Evolutionary conservation across 2,888 invertebrate species (phyloP).

Genomic region (Arctia plantaginis): DNA sequence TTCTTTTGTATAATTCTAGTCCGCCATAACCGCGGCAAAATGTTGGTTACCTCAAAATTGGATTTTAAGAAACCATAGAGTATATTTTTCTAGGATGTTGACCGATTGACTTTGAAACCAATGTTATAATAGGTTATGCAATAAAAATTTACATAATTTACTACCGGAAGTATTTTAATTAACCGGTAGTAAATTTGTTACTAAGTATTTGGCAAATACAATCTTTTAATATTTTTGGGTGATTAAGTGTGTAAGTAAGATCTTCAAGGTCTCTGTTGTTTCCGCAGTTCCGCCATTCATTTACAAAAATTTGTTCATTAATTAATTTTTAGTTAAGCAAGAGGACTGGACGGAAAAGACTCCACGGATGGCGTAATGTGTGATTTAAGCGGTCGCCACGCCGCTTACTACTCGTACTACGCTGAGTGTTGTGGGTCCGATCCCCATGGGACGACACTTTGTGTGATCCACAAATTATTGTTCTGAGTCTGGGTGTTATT

Average conservation of each 20-base stretch:
- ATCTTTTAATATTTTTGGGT: neutral
- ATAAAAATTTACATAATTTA: neutral
- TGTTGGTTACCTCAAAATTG: neutral
- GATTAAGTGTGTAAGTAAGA: neutral
- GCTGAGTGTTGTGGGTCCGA: no score
- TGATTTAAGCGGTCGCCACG: no score
- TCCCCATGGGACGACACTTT: no score
- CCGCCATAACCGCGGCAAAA: neutral
- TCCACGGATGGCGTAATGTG: no score
- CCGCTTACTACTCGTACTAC: no score
- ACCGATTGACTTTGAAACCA: neutral
- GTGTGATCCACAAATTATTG: no score
- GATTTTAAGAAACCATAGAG: neutral
- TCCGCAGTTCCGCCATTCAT: neutral
- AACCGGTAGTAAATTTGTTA: slow-evolving; percentile 1
- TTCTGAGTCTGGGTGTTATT: no score
- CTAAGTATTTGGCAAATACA: neutral
- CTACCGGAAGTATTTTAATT: slow-evolving; percentile 3
- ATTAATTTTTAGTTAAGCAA: neutral
- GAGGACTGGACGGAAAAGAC: no score
- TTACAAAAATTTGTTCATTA: neutral
- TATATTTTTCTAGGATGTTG: neutral
- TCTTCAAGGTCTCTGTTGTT: neutral
- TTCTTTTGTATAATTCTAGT: no score
- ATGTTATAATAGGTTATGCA: neutral